These are phyloP conservation scores for Cacatua alba DNA, from an alignment of 2,113 vertebrate species.

Conservation along the genomic window DNA sequence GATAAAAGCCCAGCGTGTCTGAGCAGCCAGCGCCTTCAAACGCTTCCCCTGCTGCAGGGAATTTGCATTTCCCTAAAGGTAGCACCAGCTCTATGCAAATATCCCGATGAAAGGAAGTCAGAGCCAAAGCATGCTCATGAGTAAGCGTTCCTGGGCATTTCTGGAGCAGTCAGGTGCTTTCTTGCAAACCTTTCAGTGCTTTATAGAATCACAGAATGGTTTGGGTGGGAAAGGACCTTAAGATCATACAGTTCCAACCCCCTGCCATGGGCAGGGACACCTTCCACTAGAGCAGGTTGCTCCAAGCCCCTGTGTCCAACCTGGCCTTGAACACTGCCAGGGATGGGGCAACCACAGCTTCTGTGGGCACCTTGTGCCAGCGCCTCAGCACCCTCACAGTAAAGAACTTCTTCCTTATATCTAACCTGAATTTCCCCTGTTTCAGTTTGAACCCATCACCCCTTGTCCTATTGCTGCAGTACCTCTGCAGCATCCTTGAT, in stretches of 20 bases:
- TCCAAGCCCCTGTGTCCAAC: neutral
- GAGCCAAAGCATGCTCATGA: neutral
- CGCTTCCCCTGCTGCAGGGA: neutral
- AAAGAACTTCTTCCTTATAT: neutral
- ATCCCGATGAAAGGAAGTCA: neutral
- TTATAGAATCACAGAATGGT: neutral
- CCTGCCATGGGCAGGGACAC: neutral
- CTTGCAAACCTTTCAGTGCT: neutral
- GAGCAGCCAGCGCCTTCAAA: neutral
- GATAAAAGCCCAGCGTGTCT: neutral
- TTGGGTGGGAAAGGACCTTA: neutral
- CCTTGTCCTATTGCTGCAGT: neutral
- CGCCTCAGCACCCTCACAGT: neutral
- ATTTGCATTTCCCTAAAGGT: conserved; percentile 56
- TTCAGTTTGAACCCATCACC: neutral
- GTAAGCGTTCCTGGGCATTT: neutral
- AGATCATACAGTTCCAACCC: neutral
- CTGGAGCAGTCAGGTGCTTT: neutral
- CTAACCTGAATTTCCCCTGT: neutral
- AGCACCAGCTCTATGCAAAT: conserved; percentile 21
- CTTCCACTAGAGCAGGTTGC: too few relatives aligned
- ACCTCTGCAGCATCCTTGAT: neutral
- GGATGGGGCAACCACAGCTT: neutral
- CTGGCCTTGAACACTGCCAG: neutral
- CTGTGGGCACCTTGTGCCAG: neutral